phyloP scores from a whole-genome alignment of 1,140 invertebrate species.

The Pseudomyrmex sp. region DNA sequence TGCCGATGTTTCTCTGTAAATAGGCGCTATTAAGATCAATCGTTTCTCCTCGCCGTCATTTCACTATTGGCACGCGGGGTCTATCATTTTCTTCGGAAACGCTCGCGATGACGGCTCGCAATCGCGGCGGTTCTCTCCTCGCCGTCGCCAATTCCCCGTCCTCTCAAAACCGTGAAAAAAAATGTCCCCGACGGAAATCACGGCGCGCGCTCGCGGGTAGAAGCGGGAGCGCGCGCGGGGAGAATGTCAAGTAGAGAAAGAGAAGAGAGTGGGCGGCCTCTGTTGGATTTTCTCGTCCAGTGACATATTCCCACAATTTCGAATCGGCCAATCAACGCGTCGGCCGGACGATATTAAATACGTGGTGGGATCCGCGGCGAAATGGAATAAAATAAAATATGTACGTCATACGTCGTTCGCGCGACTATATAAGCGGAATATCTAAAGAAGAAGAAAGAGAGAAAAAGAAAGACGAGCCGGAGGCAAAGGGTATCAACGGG shows the following conservation, averaged over 20 bases:
- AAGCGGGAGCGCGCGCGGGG: slow-evolving; percentile 2
- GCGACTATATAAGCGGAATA: slow-evolving; percentile 23
- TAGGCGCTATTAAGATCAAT: slow-evolving; percentile 34
- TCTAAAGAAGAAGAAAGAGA: slow-evolving; percentile 38
- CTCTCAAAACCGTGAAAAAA: slow-evolving; percentile 55
- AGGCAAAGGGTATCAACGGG: neutral
- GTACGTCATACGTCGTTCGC: slow-evolving; percentile 58
- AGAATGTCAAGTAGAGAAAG: slow-evolving; percentile 31
- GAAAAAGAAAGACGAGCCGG: slow-evolving; percentile 27
- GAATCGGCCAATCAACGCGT: slow-evolving; percentile 74
- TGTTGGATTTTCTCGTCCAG: slow-evolving; percentile 66
- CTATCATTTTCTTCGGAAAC: slow-evolving; percentile 17
- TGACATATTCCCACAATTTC: slow-evolving; percentile 75
- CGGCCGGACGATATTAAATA: slow-evolving; percentile 69
- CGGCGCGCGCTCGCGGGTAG: slow-evolving; percentile 43
- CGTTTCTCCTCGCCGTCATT: slow-evolving; percentile 2
- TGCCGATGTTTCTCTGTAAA: slow-evolving; percentile 4
- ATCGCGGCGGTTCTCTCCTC: neutral
- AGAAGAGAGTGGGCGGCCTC: slow-evolving; percentile 65
- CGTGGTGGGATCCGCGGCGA: slow-evolving; percentile 69
- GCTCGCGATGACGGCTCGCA: neutral
- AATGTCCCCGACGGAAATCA: slow-evolving; percentile 68
- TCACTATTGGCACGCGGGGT: neutral
- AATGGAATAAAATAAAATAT: slow-evolving; percentile 77
- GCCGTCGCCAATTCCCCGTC: slow-evolving; percentile 4